Evolutionary conservation across 2,113 vertebrate species (phyloP), one percentile per base, ranked within the genome.

Genomic region (Trichomycterus rosablanca): DNA sequence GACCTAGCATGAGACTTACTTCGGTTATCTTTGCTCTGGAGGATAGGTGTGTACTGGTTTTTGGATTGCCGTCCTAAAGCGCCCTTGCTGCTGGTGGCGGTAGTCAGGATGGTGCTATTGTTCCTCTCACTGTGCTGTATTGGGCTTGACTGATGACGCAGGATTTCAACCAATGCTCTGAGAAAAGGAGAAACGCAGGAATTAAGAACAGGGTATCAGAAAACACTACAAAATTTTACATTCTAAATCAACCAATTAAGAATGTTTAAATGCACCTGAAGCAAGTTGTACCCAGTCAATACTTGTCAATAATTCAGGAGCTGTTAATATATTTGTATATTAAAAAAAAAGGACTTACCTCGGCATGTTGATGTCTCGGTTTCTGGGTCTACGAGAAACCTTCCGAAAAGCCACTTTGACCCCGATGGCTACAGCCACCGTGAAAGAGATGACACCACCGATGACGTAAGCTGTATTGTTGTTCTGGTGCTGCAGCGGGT

Each of bases 371-470:
- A 92, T 82, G 68, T 93, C 92, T 56, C 90, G 76, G 71, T 91
- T 88, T 5, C 87, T 81, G 4, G 92, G 89, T 23, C 89, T 84
- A 0, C 90, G 89, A 0, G 92, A 90, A 56, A 91, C 85, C 78
- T 93, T 95, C 79, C 89, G 90, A 79, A 93, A 95, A 76, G 88
- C 91, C 70, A 95, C 86, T 76, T 90, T 87, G 67, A 90, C 81
- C 12, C 89, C 91, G 24, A 95, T 87, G 1, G 89, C 92, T 62
- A 91, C 83, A 12, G 87, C 88, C 71, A 95, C 79, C 7, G 92
- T 92, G 82, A 93, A 91, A 74, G 89, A 91, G 76, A 95, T 92
- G 72, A 93, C 92, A 0, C 91, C 92, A 12, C 91, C 92, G 30
- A 95, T 91, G 69, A 95, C 91, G 1, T 93, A 95, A 51, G 87